Base-by-base conservation (phyloP, 2,797 vertebrate genomes). In the Onychomys torridus region DNA sequence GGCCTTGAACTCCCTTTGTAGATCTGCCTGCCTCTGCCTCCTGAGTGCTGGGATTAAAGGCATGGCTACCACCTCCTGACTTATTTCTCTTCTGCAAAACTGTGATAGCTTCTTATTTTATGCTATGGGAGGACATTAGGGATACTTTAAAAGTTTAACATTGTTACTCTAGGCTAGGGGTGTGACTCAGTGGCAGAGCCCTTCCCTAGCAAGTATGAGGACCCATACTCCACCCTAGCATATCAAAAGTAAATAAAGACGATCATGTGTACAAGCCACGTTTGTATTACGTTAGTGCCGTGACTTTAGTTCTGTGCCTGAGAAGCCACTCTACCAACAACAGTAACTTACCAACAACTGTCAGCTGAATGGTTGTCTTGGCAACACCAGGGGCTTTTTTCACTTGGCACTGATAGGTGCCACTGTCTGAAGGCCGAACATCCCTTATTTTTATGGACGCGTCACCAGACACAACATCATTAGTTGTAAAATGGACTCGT, bases 401-500 rank as follows among this genome's bases (percentile, higher is more conserved):
- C 96, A 99, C 99, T 98, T 99, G 99, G 97, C 99, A 99, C 94
- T 99, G 99, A 88, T 99, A 99, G 0, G 99, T 99, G 52, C 99
- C 99, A 0, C 99, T 99, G 97, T 99, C 99, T 0, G 98, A 90
- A 2, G 99, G 98, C 92, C 98, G 98, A 96, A 99, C 98, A 37
- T 99, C 98, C 6, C 98, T 98, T 67, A 99, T 98, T 95, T 99
- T 99, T 98, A 99, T 98, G 0, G 99, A 99, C 63, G 98, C 99
- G 17, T 99, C 99, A 11, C 99, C 99, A 3, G 98, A 99, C 98
- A 95, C 99, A 32, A 99, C 99, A 98, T 99, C 99, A 0, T 98
- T 95, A 57, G 98, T 98, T 94, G 98, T 98, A 98, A 99, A 99
- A 96, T 99, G 99, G 29, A 99, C 99, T 40, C 99, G 40, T 57